Evolutionary conservation across 1,140 invertebrate genomes (phyloP), one percentile per base, ranked within the genome.

Genomic region (Zaprionus capensis): DNA sequence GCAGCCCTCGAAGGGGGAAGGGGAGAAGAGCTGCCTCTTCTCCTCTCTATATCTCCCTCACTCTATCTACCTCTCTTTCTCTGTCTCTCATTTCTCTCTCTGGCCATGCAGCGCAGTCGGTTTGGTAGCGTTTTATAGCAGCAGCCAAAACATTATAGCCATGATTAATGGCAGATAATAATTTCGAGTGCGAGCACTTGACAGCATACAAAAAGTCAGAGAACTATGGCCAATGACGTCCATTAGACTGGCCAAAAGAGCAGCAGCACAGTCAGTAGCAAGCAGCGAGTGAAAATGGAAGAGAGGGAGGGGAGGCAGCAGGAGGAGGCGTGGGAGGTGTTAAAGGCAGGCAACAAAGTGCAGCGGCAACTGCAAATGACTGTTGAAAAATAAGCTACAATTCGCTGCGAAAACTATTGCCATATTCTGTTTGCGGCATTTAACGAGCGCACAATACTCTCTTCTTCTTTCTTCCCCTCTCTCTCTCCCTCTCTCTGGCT

Each of bases 141-240:
- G 81, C 80, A 71, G 69, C 68, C 73, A 71, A 88, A 88, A 90
- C 84, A 88, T 88, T 88, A 88, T 88, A 82, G 85, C 84, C 84
- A 88, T 88, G 84, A 88, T 88, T 88, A 88, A 88, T 88, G 84
- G 84, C 81, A 88, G 84, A 88, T 88, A 88, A 88, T 88, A 88
- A 88, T 90, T 88, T 88, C 84, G 85, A 88, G 84, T 88, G 84
- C 84, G 84, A 90, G 84, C 84, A 88, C 84, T 88, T 88, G 84
- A 88, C 84, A 88, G 84, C 84, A 81, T 90, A 88, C 84, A 86
- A 90, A 88, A 88, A 88, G 84, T 88, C 84, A 90, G 85, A 84
- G 88, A 88, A 88, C 84, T 88, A 88, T 88, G 84, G 84, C 81
- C 84, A 88, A 88, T 90, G 85, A 88, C 84, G 84, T 82, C 84